These are phyloP conservation scores for Xestia sexstrigata DNA, from an alignment of 2,888 invertebrate genomes.

Conservation along the genomic window DNA sequence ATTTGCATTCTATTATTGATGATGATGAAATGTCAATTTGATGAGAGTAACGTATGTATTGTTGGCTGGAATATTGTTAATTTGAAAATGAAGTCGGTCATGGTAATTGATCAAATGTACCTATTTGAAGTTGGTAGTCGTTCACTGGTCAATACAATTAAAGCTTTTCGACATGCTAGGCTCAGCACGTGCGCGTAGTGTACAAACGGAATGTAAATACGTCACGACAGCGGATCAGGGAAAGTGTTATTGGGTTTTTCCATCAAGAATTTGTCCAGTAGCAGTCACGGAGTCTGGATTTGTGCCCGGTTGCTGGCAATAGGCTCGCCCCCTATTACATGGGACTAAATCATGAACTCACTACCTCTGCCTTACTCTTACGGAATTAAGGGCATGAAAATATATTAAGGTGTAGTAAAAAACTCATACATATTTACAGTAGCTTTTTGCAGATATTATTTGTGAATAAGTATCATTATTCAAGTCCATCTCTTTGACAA, in stretches of 20 bases:
- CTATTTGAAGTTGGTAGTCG: too few species aligned
- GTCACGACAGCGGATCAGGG: not conserved
- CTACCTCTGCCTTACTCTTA: not conserved
- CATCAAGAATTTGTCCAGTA: not conserved
- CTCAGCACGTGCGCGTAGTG: not conserved
- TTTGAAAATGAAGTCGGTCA: not conserved
- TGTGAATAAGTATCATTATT: not conserved
- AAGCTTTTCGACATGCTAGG: not conserved
- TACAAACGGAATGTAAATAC: too few species aligned
- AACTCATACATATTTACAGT: not conserved
- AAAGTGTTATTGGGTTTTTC: not conserved
- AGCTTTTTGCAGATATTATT: not conserved
- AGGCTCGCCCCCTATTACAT: not conserved
- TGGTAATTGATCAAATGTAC: not conserved
- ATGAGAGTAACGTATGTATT: constrained; percentile 29
- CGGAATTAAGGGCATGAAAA: not conserved
- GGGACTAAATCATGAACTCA: not conserved
- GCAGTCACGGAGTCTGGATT: not conserved
- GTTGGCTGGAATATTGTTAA: not conserved
- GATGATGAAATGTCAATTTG: constrained; percentile 37
- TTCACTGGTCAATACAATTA: not conserved
- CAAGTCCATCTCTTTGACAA: not conserved
- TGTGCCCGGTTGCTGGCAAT: not conserved
- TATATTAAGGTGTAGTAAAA: not conserved
- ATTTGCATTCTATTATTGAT: constrained; percentile 17